phyloP scores from a whole-genome alignment of 2,888 invertebrate genomes.

The Eilema caniola region DNA sequence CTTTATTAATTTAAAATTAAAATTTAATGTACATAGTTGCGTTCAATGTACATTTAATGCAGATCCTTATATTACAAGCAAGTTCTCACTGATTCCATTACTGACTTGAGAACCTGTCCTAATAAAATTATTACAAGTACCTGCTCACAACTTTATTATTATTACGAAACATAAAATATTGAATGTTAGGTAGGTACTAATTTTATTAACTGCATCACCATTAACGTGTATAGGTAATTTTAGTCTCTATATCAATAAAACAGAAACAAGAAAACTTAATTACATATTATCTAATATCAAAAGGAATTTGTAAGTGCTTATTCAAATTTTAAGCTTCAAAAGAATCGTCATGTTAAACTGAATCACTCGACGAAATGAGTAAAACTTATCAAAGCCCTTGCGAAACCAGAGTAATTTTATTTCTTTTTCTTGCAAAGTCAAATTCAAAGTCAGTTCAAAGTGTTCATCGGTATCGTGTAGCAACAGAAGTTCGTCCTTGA shows the following conservation, averaged over 20 bases:
- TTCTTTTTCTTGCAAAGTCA: slow-evolving; percentile 49
- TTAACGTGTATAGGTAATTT: neutral
- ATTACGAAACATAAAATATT: slow-evolving; percentile 5
- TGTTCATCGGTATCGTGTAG: slow-evolving; percentile 56
- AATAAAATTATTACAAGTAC: slow-evolving; percentile 6
- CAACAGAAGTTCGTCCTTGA: slow-evolving; percentile 82
- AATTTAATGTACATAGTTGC: neutral
- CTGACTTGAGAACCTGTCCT: slow-evolving; percentile 6
- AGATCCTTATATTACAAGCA: neutral
- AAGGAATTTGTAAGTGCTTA: neutral
- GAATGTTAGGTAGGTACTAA: slow-evolving; percentile 1
- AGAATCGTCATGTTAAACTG: slow-evolving; percentile 1
- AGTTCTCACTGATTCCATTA: neutral
- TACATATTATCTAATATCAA: neutral
- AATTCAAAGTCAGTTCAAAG: slow-evolving; percentile 46
- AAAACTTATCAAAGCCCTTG: slow-evolving; percentile 35
- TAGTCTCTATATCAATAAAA: neutral
- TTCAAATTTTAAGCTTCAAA: slow-evolving; percentile 8
- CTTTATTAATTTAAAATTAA: neutral
- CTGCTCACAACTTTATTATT: slow-evolving; percentile 7
- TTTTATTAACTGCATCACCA: slow-evolving; percentile 1
- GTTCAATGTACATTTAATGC: neutral
- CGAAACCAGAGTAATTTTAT: slow-evolving; percentile 46
- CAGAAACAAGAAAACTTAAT: neutral
- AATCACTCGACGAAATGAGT: slow-evolving; percentile 15